Conservation (phyloP, 2,113 vertebrate genomes). For the Puma concolor region DNA sequence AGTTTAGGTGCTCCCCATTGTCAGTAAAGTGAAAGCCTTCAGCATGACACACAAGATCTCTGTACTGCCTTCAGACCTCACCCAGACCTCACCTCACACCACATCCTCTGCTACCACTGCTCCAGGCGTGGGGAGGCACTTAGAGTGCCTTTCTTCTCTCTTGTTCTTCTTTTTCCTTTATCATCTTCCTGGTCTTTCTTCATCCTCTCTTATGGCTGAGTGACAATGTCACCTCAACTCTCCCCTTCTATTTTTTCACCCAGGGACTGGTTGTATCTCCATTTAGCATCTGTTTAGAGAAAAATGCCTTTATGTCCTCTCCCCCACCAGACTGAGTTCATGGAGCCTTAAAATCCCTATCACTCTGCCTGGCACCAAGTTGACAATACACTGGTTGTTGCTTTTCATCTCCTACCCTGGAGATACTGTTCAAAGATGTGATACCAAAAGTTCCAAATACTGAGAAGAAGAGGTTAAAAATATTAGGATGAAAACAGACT, state of each 20-base stretch:
- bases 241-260: not conserved
- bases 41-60: not conserved
- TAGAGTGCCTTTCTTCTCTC: not conserved
- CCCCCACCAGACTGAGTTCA: not conserved
- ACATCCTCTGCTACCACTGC: no score
- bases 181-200: not conserved
- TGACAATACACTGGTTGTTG: no score
- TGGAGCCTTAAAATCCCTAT: not conserved
- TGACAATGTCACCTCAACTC: not conserved
- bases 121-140: fast-evolving
- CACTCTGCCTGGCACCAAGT: not conserved
- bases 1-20: not conserved
- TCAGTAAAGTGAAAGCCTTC: not conserved
- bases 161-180: not conserved
- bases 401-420: not conserved
- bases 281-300: not conserved
- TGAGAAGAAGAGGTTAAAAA: slow-evolving; percentile 78
- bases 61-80: fast-evolving
- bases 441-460: slow-evolving; percentile 57
- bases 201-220: not conserved
- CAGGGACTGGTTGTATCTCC: not conserved
- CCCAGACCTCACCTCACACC: fast-evolving
- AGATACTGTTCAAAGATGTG: not conserved
- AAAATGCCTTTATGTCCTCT: not conserved
- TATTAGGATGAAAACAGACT: slow-evolving; percentile 64